A percentile compares a stretch with the other conserved stretches of the same genome.
Evolutionary conservation across 2,113 vertebrate species (phyloP).

Genomic region (Gymnogyps californianus): DNA sequence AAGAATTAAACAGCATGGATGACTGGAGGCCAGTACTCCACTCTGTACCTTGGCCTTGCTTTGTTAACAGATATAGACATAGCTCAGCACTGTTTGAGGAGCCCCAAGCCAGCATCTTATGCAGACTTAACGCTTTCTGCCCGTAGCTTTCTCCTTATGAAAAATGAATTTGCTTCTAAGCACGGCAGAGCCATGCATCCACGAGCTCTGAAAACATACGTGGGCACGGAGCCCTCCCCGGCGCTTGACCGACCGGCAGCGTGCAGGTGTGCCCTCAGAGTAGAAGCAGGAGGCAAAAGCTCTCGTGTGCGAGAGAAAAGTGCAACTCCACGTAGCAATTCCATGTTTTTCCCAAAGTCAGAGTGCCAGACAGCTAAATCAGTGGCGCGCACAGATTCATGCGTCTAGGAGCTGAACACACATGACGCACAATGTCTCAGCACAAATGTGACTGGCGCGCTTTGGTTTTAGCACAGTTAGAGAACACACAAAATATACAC

Average conservation of each 20-base stretch:
- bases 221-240: neutral
- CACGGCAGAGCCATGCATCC: neutral
- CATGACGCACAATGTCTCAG: fast-evolving
- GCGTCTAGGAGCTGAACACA: neutral
- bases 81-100: neutral
- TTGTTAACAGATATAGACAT: neutral
- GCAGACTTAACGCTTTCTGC: neutral
- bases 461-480: neutral
- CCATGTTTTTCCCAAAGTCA: neutral
- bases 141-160: neutral
- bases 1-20: neutral
- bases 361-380: neutral
- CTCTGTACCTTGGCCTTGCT: neutral
- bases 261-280: fast-evolving
- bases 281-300: neutral
- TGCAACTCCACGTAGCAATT: fast-evolving
- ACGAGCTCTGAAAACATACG: neutral
- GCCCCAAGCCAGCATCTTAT: neutral
- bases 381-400: fast-evolving
- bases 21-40: neutral
- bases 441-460: neutral
- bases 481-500: neutral
- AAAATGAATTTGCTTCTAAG: neutral
- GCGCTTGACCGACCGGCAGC: neutral
- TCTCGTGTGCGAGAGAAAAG: neutral